Evolutionary conservation across 2,888 invertebrate species (phyloP).

Genomic region (Nematopogon swammerdamellus): DNA sequence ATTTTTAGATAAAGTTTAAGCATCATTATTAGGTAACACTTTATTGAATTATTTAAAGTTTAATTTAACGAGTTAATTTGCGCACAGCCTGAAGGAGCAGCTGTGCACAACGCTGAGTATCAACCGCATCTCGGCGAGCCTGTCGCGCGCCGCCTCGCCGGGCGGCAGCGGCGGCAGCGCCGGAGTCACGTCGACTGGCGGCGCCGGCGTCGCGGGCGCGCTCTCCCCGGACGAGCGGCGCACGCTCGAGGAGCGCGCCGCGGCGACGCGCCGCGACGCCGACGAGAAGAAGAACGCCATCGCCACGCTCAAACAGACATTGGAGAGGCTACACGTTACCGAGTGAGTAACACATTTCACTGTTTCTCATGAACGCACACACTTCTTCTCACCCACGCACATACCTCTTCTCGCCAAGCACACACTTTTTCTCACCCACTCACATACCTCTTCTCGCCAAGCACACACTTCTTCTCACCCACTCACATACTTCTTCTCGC

Average conservation of each 20-base stretch:
- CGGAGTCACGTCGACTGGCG: constrained; percentile 20
- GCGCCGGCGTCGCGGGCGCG: constrained; percentile 26
- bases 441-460: too few relatives aligned
- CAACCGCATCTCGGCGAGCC: constrained; percentile 31
- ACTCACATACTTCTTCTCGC: too few relatives aligned
- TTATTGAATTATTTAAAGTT: too few relatives aligned
- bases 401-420: too few relatives aligned
- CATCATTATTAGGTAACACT: too few relatives aligned
- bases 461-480: too few relatives aligned
- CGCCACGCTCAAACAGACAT: constrained; percentile 74
- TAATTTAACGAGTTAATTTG: too few relatives aligned
- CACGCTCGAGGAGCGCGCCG: constrained; percentile 53
- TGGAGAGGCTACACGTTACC: constrained; percentile 82
- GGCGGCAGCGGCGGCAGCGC: constrained; percentile 18
- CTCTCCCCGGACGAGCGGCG: constrained; percentile 52
- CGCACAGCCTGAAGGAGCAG: constrained; percentile 61
- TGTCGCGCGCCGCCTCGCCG: constrained; percentile 28
- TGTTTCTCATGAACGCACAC: too few relatives aligned
- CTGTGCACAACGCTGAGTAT: constrained; percentile 60
- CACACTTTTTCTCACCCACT: too few relatives aligned
- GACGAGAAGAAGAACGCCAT: constrained; percentile 77
- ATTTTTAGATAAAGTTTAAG: too few relatives aligned
- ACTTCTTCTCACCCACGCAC: too few relatives aligned
- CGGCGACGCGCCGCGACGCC: constrained; percentile 60
- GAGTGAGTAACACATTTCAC: constrained; percentile 66